Conservation (phyloP, 2,113 vertebrate species). For the Macheiramphus alcinus region DNA sequence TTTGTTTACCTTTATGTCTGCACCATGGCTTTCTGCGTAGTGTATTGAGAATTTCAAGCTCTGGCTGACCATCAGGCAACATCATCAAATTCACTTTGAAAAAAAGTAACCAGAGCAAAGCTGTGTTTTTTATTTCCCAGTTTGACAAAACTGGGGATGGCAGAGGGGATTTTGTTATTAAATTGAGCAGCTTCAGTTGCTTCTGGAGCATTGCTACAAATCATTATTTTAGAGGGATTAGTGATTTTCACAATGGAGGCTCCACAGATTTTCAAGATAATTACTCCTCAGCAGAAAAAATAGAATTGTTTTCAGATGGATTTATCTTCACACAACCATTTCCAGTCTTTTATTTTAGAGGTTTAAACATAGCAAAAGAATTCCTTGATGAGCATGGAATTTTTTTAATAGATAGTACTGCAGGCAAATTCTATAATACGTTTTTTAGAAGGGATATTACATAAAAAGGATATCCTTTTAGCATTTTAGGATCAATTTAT, state of each 20-base stretch:
- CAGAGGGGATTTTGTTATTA: conserved; percentile 59
- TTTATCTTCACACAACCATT: conserved; percentile 22
- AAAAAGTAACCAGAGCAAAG: conserved; percentile 13
- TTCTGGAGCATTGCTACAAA: conserved; percentile 11
- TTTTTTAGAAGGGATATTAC: neutral
- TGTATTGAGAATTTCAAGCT: neutral
- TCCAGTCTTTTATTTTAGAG: conserved; percentile 3
- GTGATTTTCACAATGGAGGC: conserved; percentile 44
- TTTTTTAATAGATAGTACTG: neutral
- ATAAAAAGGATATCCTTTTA: neutral
- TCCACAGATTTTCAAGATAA: conserved; percentile 52
- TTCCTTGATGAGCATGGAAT: neutral
- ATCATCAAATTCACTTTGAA: conserved; percentile 8
- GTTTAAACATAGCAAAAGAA: neutral
- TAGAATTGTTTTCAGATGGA: conserved; percentile 1
- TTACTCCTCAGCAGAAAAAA: conserved; percentile 32
- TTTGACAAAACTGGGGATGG: conserved; percentile 4
- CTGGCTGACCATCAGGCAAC: neutral
- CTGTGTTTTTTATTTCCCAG: conserved; percentile 1
- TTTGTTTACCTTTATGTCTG: neutral
- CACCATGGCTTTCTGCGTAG: neutral
- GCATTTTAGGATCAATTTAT: neutral
- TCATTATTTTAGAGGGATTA: conserved; percentile 57
- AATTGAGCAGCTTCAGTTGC: conserved; percentile 39
- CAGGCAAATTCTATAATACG: neutral